These are phyloP conservation scores for Apocrypta bakeri DNA, from an alignment of 1,140 invertebrate species.

Conservation along the genomic window DNA sequence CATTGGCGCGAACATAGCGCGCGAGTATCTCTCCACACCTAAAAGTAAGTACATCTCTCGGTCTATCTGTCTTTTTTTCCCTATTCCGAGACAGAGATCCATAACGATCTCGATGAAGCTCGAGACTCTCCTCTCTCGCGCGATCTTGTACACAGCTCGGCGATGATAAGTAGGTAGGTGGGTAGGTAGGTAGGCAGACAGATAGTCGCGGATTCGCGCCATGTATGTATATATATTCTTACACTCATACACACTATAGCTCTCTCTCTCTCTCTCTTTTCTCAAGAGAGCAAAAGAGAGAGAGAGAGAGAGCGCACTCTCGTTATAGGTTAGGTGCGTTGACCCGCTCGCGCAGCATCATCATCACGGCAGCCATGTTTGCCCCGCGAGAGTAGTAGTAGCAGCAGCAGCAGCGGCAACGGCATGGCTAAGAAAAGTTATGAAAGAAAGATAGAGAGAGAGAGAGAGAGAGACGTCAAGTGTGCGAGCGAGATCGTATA, in stretches of 20 bases:
- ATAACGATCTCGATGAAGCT: not conserved
- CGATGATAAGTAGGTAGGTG: conserved; percentile 62
- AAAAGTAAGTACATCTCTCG: conserved; percentile 34
- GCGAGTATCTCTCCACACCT: not conserved
- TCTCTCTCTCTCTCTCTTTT: not conserved
- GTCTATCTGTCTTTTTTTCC: conserved; percentile 43
- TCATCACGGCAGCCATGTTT: conserved; percentile 24
- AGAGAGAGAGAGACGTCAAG: conserved; percentile 37
- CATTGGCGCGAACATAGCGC: not conserved
- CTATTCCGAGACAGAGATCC: not conserved
- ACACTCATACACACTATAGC: not conserved
- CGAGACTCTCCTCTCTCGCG: too few relatives aligned
- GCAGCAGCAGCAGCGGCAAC: not conserved
- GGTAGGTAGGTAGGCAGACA: conserved; percentile 58
- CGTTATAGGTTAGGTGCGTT: conserved; percentile 63
- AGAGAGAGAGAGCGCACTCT: not conserved
- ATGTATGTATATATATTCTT: conserved; percentile 59
- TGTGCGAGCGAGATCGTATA: conserved; percentile 50
- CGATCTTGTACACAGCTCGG: too few relatives aligned
- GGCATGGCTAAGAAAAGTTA: not conserved
- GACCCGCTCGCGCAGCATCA: conserved; percentile 55
- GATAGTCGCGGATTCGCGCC: conserved; percentile 54
- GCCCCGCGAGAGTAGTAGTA: conserved; percentile 48
- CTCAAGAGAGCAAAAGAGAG: too few relatives aligned
- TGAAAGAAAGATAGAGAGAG: not conserved